Evolutionary conservation across 2,888 invertebrate species (phyloP).

Genomic region (Rapana venosa): DNA sequence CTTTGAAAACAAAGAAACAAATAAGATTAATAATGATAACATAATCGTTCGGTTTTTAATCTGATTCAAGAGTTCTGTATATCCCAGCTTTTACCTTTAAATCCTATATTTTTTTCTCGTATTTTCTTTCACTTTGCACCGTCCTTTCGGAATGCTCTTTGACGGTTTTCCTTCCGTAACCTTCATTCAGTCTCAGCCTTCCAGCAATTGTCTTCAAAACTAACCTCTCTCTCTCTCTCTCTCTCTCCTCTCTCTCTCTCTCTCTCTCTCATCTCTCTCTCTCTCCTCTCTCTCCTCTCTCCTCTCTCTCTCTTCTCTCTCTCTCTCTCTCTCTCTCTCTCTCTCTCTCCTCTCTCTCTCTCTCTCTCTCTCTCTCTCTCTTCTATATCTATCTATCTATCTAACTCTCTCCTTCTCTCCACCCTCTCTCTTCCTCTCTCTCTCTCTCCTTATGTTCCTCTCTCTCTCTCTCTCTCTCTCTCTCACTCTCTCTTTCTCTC

Average conservation of each 20-base stretch:
- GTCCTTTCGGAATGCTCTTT: too few species aligned
- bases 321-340: conserved; percentile 12
- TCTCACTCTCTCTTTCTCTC: neutral
- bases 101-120: too few species aligned
- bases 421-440: neutral
- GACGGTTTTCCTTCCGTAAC: too few species aligned
- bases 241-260: neutral
- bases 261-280: neutral
- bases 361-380: neutral
- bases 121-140: too few species aligned
- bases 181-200: too few species aligned
- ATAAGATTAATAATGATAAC: too few species aligned
- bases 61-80: too few species aligned
- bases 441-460: neutral
- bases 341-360: conserved; percentile 1
- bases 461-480: neutral
- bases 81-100: too few species aligned
- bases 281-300: too few species aligned
- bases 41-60: too few species aligned
- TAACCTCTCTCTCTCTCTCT: too few species aligned
- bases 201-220: neutral
- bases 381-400: neutral
- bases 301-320: conserved; percentile 5
- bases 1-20: too few species aligned
- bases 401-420: neutral